Evolutionary conservation across 2,888 invertebrate genomes (phyloP), one percentile per base, ranked within the genome.

Genomic region (Melieria omissa): DNA sequence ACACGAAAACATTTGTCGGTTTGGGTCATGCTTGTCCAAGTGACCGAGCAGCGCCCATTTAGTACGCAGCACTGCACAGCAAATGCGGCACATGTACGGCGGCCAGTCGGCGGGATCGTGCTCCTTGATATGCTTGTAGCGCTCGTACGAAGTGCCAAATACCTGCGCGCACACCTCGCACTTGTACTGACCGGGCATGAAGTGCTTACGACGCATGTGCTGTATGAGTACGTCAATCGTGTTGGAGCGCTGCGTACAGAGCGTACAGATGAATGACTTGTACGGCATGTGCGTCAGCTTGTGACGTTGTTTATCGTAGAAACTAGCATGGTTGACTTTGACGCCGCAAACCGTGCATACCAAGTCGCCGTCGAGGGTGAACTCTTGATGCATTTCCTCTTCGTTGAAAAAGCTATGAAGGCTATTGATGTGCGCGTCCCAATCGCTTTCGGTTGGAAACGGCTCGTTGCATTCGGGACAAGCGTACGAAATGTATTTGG

Each of bases 401-500:
- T 71, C 65, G 0, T 71, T 57, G 49, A 76, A 76, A 46, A 77
- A 77, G 52, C 71, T 52, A 58, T 77, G 77, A 2, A 70, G 14
- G 3, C 57, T 64, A 12, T 52, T 71, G 8, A 76, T 73, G 29
- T 77, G 76, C 4, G 54, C 47, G 46, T 72, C 70, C 77, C 77
- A 77, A 1, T 58, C 63, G 7, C 70, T 49, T 14, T 73, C 65
- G 7, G 62, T 73, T 8, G 71, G 49, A 16, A 75, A 65, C 4
- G 69, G 54, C 57, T 65, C 60, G 67, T 77, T 77, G 29, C 77
- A 77, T 69, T 75, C 77, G 0, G 77, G 77, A 54, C 77, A 77
- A 16, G 75, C 75, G 54, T 66, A 77, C 6, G 58, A 70, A 16
- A 77, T 75, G 57, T 65, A 74, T n/a, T 29, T 29, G 29, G 29